A percentile compares a stretch with the other conserved stretches of the same genome.
Conservation (phyloP, 2,797 vertebrate genomes). For the Bovichtus variegatus region DNA sequence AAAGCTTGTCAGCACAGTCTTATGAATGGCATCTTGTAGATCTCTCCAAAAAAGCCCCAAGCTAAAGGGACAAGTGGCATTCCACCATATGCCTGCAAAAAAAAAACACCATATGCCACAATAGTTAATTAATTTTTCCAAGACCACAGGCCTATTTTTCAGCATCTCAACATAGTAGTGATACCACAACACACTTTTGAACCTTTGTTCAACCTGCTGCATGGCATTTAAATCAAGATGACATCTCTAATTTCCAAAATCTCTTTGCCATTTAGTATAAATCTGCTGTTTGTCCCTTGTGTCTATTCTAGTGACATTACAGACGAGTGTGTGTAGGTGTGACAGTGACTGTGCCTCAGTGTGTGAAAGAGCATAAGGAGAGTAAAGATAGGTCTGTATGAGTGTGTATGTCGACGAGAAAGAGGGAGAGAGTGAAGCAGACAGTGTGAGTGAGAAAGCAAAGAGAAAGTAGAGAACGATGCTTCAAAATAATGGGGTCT, state of each 20-base stretch:
- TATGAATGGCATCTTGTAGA: slow-evolving; percentile 74
- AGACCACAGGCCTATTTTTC: slow-evolving; percentile 57
- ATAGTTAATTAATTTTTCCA: slow-evolving; percentile 80
- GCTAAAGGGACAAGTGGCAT: slow-evolving; percentile 72
- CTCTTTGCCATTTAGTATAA: slow-evolving; percentile 26
- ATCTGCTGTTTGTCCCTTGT: slow-evolving; percentile 43
- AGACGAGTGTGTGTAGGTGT: slow-evolving; percentile 60
- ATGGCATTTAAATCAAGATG: slow-evolving; percentile 31
- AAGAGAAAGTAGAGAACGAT: slow-evolving; percentile 25
- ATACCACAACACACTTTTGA: slow-evolving; percentile 36
- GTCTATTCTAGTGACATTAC: slow-evolving; percentile 56
- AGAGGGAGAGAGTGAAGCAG: slow-evolving; percentile 27
- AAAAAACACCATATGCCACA: slow-evolving; percentile 81
- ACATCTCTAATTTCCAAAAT: slow-evolving; percentile 29
- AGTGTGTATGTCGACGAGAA: slow-evolving; percentile 10
- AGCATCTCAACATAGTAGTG: slow-evolving; percentile 45
- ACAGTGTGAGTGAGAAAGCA: slow-evolving; percentile 25
- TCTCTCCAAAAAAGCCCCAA: slow-evolving; percentile 69
- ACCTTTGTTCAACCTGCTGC: slow-evolving; percentile 45
- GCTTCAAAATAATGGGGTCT: slow-evolving; percentile 56
- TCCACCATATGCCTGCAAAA: slow-evolving; percentile 80
- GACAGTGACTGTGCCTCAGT: slow-evolving; percentile 54
- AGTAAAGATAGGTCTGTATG: slow-evolving; percentile 53
- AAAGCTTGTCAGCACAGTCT: slow-evolving; percentile 51
- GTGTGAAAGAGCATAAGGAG: slow-evolving; percentile 56